Conservation (phyloP, 2,888 invertebrate genomes). For the Lasioglossum leucozonium region DNA sequence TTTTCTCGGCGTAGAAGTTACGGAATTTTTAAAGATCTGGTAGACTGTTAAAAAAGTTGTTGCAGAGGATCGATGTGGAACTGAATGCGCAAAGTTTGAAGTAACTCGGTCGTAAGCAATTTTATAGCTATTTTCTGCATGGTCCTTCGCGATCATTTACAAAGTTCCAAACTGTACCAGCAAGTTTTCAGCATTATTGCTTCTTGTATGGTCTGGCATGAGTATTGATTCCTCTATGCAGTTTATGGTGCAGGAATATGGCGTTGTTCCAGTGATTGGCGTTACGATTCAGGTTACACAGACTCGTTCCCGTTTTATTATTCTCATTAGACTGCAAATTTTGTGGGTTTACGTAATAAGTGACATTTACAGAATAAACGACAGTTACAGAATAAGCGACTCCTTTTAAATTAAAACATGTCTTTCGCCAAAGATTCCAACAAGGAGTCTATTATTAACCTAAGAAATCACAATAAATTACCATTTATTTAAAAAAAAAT, state of each 20-base stretch:
- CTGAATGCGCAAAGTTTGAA: neutral
- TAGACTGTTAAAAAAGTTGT: neutral
- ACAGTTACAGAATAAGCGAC: too few relatives aligned
- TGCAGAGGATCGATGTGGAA: neutral
- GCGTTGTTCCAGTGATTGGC: constrained; percentile 6
- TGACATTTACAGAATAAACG: too few relatives aligned
- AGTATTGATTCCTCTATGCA: neutral
- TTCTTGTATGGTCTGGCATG: neutral
- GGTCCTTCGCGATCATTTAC: neutral
- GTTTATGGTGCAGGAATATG: constrained; percentile 4
- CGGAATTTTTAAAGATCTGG: neutral
- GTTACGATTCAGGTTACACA: neutral
- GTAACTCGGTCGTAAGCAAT: neutral
- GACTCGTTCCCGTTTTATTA: neutral
- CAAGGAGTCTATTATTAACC: neutral
- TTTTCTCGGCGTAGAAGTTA: neutral
- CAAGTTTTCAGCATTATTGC: neutral
- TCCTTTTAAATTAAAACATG: neutral
- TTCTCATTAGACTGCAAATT: neutral
- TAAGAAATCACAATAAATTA: neutral
- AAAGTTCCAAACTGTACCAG: neutral
- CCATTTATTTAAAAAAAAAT: too few relatives aligned
- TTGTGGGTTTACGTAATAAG: neutral
- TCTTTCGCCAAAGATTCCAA: neutral
- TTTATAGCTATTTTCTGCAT: neutral